A percentile compares a stretch with the other conserved stretches of the same genome.
Conservation (phyloP, 2,888 invertebrate genomes). For the Dinocampus coccinellae region DNA sequence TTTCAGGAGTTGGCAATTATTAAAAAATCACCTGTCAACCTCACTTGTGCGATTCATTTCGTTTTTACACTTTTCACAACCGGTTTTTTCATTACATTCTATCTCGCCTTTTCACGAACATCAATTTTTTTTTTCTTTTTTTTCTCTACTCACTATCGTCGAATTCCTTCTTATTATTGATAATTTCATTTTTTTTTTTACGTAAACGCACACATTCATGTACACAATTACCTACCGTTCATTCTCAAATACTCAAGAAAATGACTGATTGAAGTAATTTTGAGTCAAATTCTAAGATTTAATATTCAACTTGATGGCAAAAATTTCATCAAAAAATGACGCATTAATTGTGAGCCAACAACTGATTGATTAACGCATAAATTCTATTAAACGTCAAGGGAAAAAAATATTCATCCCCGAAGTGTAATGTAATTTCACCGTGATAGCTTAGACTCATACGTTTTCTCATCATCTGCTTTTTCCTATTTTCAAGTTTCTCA, state of each 20-base stretch:
- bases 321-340: slow-evolving; percentile 59
- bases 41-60: slow-evolving; percentile 62
- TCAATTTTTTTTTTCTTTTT: slow-evolving; percentile 26
- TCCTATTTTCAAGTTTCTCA: neutral
- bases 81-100: slow-evolving; percentile 16
- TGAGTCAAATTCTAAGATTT: slow-evolving; percentile 54
- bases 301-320: slow-evolving; percentile 34
- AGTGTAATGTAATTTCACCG: neutral
- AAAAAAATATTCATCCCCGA: slow-evolving; percentile 17
- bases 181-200: neutral
- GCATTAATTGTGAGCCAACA: slow-evolving; percentile 57
- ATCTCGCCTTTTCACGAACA: slow-evolving; percentile 39
- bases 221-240: neutral
- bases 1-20: slow-evolving; percentile 48
- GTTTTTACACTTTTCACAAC: slow-evolving; percentile 51
- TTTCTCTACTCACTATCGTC: neutral
- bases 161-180: neutral
- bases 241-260: slow-evolving; percentile 42
- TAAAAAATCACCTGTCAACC: slow-evolving; percentile 60
- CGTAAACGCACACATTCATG: no score
- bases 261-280: slow-evolving; percentile 65
- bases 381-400: slow-evolving; percentile 44
- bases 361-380: slow-evolving; percentile 62
- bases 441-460: neutral
- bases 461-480: neutral